These are phyloP conservation scores for Volucella inflata DNA, from an alignment of 2,888 invertebrate species.

Conservation along the genomic window DNA sequence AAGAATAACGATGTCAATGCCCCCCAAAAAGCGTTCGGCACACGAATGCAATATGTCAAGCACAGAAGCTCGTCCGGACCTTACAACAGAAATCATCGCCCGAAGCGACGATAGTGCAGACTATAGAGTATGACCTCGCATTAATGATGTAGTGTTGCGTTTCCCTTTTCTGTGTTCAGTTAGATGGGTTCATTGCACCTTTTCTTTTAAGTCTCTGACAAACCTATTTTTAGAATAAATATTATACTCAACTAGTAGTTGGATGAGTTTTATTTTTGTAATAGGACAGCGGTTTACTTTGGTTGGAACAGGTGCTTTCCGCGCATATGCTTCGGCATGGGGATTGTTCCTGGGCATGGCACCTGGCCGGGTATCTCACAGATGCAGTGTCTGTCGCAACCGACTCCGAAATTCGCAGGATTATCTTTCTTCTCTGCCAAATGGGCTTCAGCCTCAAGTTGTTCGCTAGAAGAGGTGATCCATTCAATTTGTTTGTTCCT, in stretches of 20 bases:
- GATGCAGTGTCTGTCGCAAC: conserved; percentile 93
- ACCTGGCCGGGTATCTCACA: conserved; percentile 97
- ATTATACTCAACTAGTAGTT: conserved; percentile 45
- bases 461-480: conserved; percentile 81
- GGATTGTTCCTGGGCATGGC: conserved; percentile 92
- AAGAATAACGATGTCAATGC: conserved; percentile 79
- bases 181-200: conserved; percentile 14
- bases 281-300: conserved; percentile 75
- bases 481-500: too few species aligned
- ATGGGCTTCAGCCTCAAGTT: conserved; percentile 86
- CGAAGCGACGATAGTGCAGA: conserved; percentile 79
- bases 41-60: conserved; percentile 78
- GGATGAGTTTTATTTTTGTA: conserved; percentile 5
- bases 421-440: conserved; percentile 92
- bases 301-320: conserved; percentile 88
- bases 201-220: conserved; percentile 30
- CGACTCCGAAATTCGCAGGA: conserved; percentile 96
- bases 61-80: conserved; percentile 77
- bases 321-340: conserved; percentile 92
- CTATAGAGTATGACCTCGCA: neutral
- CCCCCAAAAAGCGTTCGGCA: conserved; percentile 72
- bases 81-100: conserved; percentile 80
- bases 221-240: conserved; percentile 63
- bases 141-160: conserved; percentile 25
- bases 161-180: conserved; percentile 55